Conservation (phyloP, 2,888 invertebrate genomes). For the Polydrusus pterygomalis region DNA sequence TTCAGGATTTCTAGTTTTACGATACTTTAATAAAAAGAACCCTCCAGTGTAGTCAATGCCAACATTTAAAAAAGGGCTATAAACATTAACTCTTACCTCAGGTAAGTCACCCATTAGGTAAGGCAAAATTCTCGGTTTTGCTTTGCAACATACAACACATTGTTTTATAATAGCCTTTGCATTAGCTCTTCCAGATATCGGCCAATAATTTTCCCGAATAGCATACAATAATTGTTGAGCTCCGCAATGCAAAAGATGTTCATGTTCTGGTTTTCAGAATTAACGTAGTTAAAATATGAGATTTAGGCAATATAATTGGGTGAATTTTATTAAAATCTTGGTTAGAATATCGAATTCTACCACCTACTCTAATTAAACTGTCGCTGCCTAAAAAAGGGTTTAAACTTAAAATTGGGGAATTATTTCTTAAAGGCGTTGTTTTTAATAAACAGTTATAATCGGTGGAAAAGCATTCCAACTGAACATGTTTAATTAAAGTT, state of each 20-base stretch:
- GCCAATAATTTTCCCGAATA: conserved; percentile 48
- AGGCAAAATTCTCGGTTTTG: not conserved
- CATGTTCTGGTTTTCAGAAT: conserved; percentile 37
- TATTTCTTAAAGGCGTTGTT: too few relatives aligned
- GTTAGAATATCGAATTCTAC: conserved; percentile 17
- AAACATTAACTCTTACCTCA: too few relatives aligned
- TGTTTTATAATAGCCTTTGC: conserved; percentile 13
- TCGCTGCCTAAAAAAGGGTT: not conserved
- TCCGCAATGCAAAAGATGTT: conserved; percentile 15
- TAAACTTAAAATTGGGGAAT: too few relatives aligned
- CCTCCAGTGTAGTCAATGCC: too few relatives aligned
- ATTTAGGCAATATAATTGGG: conserved; percentile 35
- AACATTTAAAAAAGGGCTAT: too few relatives aligned
- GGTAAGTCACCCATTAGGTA: conserved; percentile 35
- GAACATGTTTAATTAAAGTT: too few relatives aligned
- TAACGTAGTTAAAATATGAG: conserved; percentile 29
- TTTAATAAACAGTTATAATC: too few relatives aligned
- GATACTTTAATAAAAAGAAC: too few relatives aligned
- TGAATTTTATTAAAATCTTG: conserved; percentile 28
- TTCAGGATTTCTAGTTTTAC: not conserved
- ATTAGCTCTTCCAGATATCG: conserved; percentile 5
- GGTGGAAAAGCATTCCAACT: too few relatives aligned
- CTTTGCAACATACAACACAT: conserved; percentile 32
- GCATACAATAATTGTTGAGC: conserved; percentile 37
- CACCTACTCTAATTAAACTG: conserved; percentile 41